Conservation (phyloP, 2,888 invertebrate species). For the Euplagia quadripunctaria region DNA sequence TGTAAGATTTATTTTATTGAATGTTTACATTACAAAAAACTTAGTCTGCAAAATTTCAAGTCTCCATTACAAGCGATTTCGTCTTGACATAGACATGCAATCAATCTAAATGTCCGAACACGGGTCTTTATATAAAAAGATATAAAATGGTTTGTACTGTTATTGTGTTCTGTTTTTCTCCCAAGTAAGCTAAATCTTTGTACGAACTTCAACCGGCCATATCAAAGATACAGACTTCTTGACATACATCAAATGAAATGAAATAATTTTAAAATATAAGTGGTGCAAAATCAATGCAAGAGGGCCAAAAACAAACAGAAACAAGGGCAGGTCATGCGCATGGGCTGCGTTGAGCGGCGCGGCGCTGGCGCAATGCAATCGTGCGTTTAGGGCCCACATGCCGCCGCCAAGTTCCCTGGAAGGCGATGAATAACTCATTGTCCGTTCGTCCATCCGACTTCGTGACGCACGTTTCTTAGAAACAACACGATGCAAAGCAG, state of each 20-base stretch:
- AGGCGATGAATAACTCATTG: conserved; percentile 87
- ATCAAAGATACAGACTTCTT: not conserved
- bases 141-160: not conserved
- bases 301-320: conserved; percentile 67
- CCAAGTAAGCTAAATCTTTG: not conserved
- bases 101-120: not conserved
- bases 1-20: not conserved
- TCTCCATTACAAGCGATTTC: not conserved
- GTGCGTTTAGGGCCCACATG: conserved; percentile 83
- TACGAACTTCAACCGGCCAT: not conserved
- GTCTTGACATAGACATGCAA: not conserved
- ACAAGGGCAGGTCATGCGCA: conserved; percentile 76
- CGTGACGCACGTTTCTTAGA: conserved; percentile 85
- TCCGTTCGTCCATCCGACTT: conserved; percentile 79
- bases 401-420: conserved; percentile 83
- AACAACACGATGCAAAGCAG: conserved; percentile 72
- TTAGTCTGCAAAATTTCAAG: not conserved
- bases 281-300: conserved; percentile 34
- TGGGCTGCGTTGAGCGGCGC: conserved; percentile 61
- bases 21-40: not conserved
- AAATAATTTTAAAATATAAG: conserved; percentile 1
- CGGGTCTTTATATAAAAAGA: not conserved
- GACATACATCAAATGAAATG: not conserved
- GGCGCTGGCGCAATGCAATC: conserved; percentile 73
- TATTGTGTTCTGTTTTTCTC: not conserved